Percentiles rank a stretch among this genome's conserved stretches.
Conservation (phyloP, 2,797 vertebrate genomes). For the Potorous gilbertii region DNA sequence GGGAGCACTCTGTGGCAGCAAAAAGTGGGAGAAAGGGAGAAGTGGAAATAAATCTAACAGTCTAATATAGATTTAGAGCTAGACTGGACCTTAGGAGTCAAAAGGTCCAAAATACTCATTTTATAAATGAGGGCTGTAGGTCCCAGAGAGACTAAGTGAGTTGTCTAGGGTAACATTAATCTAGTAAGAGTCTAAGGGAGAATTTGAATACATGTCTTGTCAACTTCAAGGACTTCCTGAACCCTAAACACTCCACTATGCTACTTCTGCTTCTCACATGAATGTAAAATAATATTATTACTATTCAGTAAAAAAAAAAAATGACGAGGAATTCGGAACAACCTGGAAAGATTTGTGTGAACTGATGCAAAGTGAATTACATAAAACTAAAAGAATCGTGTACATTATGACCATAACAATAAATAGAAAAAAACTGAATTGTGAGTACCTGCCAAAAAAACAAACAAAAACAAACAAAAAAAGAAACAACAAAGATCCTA, state of each 20-base stretch:
- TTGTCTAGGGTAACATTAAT: not conserved
- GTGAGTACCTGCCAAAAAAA: not conserved
- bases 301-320: not conserved
- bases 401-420: not conserved
- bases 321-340: not conserved
- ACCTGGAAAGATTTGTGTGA: not conserved
- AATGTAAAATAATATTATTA: not conserved
- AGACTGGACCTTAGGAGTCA: not conserved
- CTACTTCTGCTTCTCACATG: not conserved
- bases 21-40: not conserved
- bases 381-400: not conserved
- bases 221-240: not conserved
- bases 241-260: not conserved
- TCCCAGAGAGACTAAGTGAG: not conserved
- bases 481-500: not conserved
- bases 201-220: not conserved
- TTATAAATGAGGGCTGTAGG: not conserved
- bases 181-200: not conserved
- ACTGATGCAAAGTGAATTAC: not conserved
- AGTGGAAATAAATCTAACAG: not conserved
- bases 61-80: not conserved
- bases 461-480: not conserved
- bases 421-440: not conserved
- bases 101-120: not conserved
- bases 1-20: not conserved